Conservation (phyloP, 2,113 vertebrate species). For the Antechinus stuartii region DNA sequence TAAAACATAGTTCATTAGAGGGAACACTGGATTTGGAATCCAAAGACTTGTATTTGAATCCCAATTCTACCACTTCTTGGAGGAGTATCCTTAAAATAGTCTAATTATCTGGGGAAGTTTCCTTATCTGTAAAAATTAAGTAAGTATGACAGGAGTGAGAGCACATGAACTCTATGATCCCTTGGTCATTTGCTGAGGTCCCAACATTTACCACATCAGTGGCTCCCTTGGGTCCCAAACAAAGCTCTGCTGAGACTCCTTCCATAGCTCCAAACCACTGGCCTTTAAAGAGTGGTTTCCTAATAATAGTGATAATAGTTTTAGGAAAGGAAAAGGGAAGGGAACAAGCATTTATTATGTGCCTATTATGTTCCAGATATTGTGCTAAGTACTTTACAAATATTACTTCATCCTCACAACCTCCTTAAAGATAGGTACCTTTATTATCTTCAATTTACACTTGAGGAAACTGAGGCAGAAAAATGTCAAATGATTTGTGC, state of each 20-base stretch:
- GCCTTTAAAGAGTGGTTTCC: neutral
- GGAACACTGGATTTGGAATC: neutral
- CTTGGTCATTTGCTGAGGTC: neutral
- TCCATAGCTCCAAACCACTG: neutral
- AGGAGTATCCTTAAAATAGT: neutral
- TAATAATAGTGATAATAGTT: neutral
- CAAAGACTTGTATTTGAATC: neutral
- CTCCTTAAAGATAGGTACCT: neutral
- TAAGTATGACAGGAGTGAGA: neutral
- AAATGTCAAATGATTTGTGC: neutral
- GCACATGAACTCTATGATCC: neutral
- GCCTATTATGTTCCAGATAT: neutral
- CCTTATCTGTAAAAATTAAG: neutral
- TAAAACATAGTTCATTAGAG: neutral
- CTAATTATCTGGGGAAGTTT: neutral
- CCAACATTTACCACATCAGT: accelerated
- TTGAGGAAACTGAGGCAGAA: neutral
- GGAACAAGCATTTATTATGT: neutral
- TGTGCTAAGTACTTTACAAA: neutral
- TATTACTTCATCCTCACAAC: neutral
- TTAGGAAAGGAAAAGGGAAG: neutral
- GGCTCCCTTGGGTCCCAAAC: neutral
- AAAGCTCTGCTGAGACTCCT: neutral
- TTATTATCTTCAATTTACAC: neutral
- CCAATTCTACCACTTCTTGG: neutral